Base-by-base conservation (phyloP, 2,113 vertebrate genomes). In the Phodopus roborovskii region DNA sequence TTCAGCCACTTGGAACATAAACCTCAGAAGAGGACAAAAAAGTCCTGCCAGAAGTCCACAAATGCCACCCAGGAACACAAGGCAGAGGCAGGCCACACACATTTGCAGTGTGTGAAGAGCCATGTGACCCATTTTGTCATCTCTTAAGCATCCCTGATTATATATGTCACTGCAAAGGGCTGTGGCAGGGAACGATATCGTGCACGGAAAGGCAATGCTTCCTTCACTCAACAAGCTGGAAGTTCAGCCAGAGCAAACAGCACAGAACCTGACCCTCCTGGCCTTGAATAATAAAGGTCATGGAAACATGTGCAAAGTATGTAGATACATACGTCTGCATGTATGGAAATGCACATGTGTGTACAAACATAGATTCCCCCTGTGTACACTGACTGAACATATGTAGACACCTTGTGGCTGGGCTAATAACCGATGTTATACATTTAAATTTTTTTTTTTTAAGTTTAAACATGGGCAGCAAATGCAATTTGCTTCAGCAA, bases 1-100 rank as follows among this genome's bases (percentile, higher is more conserved):
- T 82, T 78, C 33, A 22, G 94, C 92, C 94, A 89, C 88, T 58
- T 88, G 64, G 48, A 94, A 24, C 56, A 77, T 88, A 97, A 68
- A 50, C 78, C 62, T 89, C 16, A 68, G 78, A 88, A 86, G 7
- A 26, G 33, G 12, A 95, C 75, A 90, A 66, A 93, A 56, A 92
- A 58, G 15, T 53, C 73, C 70, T 50, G 45, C 39, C 22, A 81
- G n/a, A 71, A 11, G n/a, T 62, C 64, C 50, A 42, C 62, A 48
- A 16, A 78, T 81, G 71, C 71, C 75, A 82, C 77, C 88, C 33
- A n/a, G 84, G 84, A 91, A 5, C 33, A 73, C 64, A 12, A 30
- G 16, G 50, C 75, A 82, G 62, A 91, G n/a, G 68, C 64, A 81
- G 93, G 33, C 58, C 89, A 90, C 96, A 92, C 82, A 93, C 48